Percentiles rank a stretch among this genome's conserved stretches.
Evolutionary conservation across 2,113 vertebrate genomes (phyloP).

Genomic region (Fulmarus glacialis): DNA sequence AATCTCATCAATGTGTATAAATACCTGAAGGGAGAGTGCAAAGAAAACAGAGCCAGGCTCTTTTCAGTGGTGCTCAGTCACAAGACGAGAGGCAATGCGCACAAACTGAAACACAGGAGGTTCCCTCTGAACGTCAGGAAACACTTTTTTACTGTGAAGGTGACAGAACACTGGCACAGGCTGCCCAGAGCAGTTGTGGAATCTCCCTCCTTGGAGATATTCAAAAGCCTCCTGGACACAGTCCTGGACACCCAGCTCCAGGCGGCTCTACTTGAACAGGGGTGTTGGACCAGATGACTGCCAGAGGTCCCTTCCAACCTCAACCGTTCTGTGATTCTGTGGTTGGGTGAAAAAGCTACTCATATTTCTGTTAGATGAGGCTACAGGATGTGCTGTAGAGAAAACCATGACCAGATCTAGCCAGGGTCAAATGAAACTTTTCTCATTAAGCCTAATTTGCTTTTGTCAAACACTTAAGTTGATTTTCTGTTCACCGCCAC

Average conservation of each 20-base stretch:
- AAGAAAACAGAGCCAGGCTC: not conserved
- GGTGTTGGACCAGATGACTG: not conserved
- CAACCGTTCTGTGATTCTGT: not conserved
- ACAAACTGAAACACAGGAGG: not conserved
- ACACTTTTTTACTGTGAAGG: not conserved
- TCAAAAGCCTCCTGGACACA: not conserved
- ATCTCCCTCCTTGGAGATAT: not conserved
- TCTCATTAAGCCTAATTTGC: not conserved
- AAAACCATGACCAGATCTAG: not conserved
- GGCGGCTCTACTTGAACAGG: fast-evolving
- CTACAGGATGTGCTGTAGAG: not conserved
- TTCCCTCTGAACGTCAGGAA: not conserved
- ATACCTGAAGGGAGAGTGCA: not conserved
- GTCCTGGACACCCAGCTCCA: fast-evolving
- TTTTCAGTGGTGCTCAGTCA: not conserved
- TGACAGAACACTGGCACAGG: not conserved
- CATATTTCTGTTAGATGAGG: not conserved
- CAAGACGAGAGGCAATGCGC: not conserved
- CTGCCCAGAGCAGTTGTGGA: not conserved
- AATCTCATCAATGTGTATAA: not conserved
- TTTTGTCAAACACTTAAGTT: not conserved
- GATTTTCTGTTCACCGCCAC: not conserved
- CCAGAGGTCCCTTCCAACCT: not conserved
- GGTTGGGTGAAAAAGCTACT: not conserved
- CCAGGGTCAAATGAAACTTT: not conserved